These are phyloP conservation scores for Patiria pectinifera DNA, from an alignment of 53 echinoderm and acorn worm species.

Conservation along the genomic window DNA sequence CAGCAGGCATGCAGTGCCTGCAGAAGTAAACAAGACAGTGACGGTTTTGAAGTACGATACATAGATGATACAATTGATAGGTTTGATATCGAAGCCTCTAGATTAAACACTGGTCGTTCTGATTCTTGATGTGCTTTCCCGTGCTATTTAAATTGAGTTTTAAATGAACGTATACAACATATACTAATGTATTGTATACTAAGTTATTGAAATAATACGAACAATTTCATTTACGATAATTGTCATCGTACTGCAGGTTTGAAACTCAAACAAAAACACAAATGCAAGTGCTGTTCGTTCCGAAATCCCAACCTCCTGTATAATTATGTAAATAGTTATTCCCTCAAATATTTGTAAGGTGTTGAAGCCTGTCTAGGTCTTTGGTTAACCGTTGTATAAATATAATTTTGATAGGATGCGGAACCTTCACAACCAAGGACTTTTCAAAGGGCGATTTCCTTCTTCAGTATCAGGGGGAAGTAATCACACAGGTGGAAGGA, in stretches of 20 bases:
- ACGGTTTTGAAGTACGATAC: background rate
- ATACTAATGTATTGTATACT: too few species aligned
- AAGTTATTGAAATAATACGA: too few species aligned
- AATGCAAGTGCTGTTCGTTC: too few species aligned
- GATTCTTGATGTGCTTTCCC: background rate
- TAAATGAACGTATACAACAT: too few species aligned
- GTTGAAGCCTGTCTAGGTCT: background rate
- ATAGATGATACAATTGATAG: background rate
- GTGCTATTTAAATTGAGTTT: background rate
- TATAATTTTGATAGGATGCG: background rate
- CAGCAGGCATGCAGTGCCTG: background rate
- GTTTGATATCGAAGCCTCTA: background rate
- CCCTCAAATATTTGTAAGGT: background rate
- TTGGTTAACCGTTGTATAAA: background rate
- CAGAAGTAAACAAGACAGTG: background rate
- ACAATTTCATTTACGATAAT: too few species aligned
- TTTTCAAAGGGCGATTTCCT: constrained; percentile 15
- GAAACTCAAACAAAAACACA: too few species aligned
- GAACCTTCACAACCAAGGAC: background rate
- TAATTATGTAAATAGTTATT: too few species aligned
- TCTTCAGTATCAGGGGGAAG: constrained; percentile 13
- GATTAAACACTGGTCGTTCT: background rate
- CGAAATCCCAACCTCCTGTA: too few species aligned
- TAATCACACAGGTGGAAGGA: constrained; percentile 1
- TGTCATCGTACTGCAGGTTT: too few species aligned